Evolutionary conservation across 2,797 vertebrate genomes (phyloP).

Genomic region (Pogoniulus pusillus): DNA sequence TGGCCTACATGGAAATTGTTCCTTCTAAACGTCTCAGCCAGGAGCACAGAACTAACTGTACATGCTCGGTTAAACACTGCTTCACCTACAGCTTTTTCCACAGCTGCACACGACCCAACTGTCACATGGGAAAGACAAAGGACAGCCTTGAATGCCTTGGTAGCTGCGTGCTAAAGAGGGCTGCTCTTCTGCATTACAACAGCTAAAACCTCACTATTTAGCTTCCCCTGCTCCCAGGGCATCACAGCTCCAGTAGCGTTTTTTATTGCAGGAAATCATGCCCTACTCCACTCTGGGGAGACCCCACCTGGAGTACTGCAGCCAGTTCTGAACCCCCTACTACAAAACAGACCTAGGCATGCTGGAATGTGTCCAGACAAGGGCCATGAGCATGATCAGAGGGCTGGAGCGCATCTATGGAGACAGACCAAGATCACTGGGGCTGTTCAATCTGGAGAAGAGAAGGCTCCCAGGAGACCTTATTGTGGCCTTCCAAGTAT

Average conservation of each 20-base stretch:
- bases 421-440: too few species aligned
- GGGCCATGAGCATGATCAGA: too few species aligned
- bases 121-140: neutral
- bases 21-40: neutral
- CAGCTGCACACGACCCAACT: neutral
- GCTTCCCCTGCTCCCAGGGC: neutral
- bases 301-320: too few species aligned
- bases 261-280: neutral
- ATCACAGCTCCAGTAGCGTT: neutral
- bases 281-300: too few species aligned
- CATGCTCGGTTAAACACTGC: neutral
- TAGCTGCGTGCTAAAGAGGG: neutral
- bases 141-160: neutral
- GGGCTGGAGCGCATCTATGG: too few species aligned
- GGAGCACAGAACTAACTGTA: neutral
- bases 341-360: too few species aligned
- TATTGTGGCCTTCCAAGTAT: too few species aligned
- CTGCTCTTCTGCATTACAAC: neutral
- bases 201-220: fast-evolving
- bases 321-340: too few species aligned
- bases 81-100: neutral
- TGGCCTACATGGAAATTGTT: neutral
- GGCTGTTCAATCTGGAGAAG: too few species aligned
- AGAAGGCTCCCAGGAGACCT: too few species aligned
- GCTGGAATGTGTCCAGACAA: too few species aligned